A percentile compares a stretch with the other conserved stretches of the same genome.
These are phyloP conservation scores for Heteractis magnifica DNA, from an alignment of 92 coral and sea anemone species.

Conservation along the genomic window DNA sequence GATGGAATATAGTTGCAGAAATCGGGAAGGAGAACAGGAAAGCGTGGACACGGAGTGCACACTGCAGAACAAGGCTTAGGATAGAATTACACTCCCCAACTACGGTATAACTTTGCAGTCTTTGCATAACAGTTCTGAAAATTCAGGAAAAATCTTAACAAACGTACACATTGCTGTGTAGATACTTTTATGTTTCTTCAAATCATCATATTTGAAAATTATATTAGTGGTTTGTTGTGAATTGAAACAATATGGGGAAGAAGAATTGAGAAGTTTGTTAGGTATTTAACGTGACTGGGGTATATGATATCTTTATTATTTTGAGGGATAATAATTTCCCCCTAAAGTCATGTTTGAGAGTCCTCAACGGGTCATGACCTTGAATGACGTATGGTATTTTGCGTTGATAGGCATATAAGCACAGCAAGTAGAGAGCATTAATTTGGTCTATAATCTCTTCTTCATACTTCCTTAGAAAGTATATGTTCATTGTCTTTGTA, in stretches of 20 bases:
- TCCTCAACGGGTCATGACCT: constrained; percentile 50
- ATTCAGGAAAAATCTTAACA: background rate
- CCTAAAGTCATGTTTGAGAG: constrained; percentile 26
- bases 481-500: background rate
- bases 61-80: background rate
- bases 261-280: background rate
- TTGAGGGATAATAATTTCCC: constrained; percentile 27
- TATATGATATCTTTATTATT: constrained; percentile 34
- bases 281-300: constrained; percentile 39
- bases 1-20: background rate
- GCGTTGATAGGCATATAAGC: constrained; percentile 11
- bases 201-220: background rate
- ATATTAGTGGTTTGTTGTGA: background rate
- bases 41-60: constrained; percentile 9
- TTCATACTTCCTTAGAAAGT: background rate
- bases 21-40: background rate
- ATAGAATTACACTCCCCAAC: background rate
- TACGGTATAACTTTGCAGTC: background rate
- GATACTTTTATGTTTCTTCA: no score
- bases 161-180: background rate
- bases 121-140: background rate
- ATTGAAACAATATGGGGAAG: background rate
- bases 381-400: constrained; percentile 26
- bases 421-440: constrained; percentile 8
- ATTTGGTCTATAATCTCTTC: background rate